Evolutionary conservation across 2,888 invertebrate genomes (phyloP).

Genomic region (Eristalis pertinax): DNA sequence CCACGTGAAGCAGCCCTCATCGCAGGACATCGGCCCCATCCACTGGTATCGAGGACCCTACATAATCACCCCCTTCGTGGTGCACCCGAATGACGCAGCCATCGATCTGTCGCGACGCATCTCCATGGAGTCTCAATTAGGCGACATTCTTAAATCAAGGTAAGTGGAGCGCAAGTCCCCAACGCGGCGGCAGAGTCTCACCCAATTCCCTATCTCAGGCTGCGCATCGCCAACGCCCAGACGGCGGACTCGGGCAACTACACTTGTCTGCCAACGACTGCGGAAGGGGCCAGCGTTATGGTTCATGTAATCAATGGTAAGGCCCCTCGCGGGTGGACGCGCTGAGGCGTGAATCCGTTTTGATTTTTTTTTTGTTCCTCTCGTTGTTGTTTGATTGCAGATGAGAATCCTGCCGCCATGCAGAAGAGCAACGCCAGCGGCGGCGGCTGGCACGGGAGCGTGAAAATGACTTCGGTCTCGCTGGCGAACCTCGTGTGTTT

Average conservation of each 20-base stretch:
- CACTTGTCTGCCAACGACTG: conserved; percentile 93
- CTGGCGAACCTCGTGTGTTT: conserved; percentile 66
- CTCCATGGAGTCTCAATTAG: conserved; percentile 80
- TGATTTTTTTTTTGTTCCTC: conserved; percentile 2
- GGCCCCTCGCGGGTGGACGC: conserved; percentile 68
- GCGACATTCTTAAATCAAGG: conserved; percentile 88
- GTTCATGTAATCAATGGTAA: conserved; percentile 95
- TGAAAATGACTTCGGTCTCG: conserved; percentile 32
- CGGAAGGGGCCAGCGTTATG: conserved; percentile 91
- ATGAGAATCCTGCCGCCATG: conserved; percentile 80
- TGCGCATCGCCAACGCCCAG: conserved; percentile 89
- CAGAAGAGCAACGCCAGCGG: conserved; percentile 76
- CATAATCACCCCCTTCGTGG: conserved; percentile 80
- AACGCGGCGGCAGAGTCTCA: conserved; percentile 19
- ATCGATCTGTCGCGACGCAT: conserved; percentile 80
- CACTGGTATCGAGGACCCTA: conserved; percentile 86
- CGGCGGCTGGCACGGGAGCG: conserved; percentile 38
- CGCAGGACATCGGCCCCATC: conserved; percentile 87
- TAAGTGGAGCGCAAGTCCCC: conserved; percentile 72
- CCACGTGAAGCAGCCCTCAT: conserved; percentile 85
- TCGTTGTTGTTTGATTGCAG: conserved; percentile 68
- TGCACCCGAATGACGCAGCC: conserved; percentile 80
- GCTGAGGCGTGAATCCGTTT: conserved; percentile 29
- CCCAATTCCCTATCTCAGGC: conserved; percentile 78
- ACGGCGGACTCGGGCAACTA: conserved; percentile 93